Conservation (phyloP, 2,888 invertebrate genomes). For the Tridacna crocea region DNA sequence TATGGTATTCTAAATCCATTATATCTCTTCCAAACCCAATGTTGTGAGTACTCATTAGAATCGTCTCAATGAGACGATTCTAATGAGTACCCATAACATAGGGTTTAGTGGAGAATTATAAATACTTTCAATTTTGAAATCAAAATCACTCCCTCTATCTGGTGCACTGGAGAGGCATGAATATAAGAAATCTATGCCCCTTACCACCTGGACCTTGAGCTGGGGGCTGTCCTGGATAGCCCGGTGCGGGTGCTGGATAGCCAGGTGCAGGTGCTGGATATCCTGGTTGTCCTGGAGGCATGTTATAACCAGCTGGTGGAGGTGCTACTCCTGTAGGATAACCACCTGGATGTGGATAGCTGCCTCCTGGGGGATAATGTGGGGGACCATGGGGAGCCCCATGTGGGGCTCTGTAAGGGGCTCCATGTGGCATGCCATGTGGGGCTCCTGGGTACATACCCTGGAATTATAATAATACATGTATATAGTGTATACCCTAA, state of each 20-base stretch:
- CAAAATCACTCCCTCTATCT: too few species aligned
- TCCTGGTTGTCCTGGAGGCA: slow-evolving; percentile 11
- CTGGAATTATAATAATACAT: slow-evolving; percentile 13
- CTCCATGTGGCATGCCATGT: slow-evolving; percentile 42
- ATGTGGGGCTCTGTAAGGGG: slow-evolving; percentile 38
- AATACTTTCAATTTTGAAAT: too few species aligned
- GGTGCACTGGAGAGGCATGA: too few species aligned
- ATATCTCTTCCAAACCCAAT: too few species aligned
- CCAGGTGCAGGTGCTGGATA: slow-evolving; percentile 39
- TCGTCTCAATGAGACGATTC: too few species aligned
- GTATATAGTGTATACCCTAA: too few species aligned
- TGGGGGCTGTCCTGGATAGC: slow-evolving; percentile 46
- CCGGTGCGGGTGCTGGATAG: slow-evolving; percentile 38
- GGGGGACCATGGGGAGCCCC: slow-evolving; percentile 21
- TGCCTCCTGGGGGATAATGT: slow-evolving; percentile 27
- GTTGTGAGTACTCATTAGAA: too few species aligned
- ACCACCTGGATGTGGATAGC: slow-evolving; percentile 19
- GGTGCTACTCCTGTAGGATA: slow-evolving; percentile 29
- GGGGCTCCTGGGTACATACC: slow-evolving; percentile 49
- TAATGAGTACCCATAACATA: too few species aligned
- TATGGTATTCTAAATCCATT: too few species aligned
- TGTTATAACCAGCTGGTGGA: slow-evolving; percentile 29
- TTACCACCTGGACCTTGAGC: slow-evolving; percentile 30
- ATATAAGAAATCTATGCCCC: not conserved
- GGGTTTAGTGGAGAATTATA: too few species aligned